Evolutionary conservation across 2,797 vertebrate genomes (phyloP).

Genomic region (Erethizon dorsatum): DNA sequence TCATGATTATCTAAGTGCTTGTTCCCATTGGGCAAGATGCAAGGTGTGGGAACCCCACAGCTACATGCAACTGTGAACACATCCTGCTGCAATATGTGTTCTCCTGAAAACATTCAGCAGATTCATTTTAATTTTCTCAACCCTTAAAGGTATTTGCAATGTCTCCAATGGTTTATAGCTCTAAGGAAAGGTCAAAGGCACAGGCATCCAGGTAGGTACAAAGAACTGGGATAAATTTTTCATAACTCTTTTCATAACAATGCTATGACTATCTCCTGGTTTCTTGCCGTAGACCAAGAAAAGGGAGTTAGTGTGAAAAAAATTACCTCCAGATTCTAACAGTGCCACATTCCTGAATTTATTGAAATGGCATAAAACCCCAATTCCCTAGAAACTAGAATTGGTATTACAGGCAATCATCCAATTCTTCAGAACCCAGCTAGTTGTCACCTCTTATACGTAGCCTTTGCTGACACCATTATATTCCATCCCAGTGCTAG

Average conservation of each 20-base stretch:
- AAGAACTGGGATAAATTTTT: not conserved
- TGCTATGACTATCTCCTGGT: not conserved
- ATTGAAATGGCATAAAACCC: not conserved
- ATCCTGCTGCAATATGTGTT: too few relatives aligned
- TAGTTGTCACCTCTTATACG: not conserved
- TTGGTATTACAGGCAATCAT: not conserved
- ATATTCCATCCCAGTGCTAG: not conserved
- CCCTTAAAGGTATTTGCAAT: not conserved
- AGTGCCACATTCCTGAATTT: not conserved
- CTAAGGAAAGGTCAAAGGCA: not conserved
- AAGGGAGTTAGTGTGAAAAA: not conserved
- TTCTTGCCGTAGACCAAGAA: not conserved
- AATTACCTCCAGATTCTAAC: not conserved
- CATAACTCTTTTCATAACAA: not conserved
- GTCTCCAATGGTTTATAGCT: not conserved
- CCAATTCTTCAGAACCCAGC: not conserved
- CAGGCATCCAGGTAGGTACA: not conserved
- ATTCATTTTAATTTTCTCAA: not conserved
- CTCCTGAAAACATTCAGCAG: not conserved
- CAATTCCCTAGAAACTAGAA: not conserved
- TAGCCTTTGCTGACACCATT: not conserved
- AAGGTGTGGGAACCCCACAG: not conserved
- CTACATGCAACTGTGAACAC: not conserved
- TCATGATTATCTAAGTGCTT: not conserved
- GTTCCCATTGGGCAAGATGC: not conserved